These are phyloP conservation scores for Hypomecis punctinalis DNA, from an alignment of 2,888 invertebrate genomes.

Conservation along the genomic window DNA sequence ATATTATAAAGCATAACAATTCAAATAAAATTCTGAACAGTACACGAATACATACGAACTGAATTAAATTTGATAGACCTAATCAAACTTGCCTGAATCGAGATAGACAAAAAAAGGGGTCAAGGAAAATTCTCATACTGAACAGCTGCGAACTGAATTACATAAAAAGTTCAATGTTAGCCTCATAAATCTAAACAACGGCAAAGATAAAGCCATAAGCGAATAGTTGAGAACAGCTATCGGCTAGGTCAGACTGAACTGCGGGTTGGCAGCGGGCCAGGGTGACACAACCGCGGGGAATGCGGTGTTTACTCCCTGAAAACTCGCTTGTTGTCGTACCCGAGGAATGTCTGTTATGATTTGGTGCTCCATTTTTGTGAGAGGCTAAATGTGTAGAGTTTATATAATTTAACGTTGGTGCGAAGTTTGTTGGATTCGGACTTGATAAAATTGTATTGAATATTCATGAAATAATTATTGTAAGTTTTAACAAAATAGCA, in stretches of 20 bases:
- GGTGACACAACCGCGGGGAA: slow-evolving; percentile 75
- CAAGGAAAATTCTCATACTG: slow-evolving; percentile 18
- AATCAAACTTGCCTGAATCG: slow-evolving; percentile 1
- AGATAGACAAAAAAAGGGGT: slow-evolving; percentile 24
- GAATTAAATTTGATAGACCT: not conserved
- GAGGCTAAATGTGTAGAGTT: slow-evolving; percentile 18
- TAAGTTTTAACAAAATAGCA: too few species aligned
- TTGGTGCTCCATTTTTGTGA: slow-evolving; percentile 25
- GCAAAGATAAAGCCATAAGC: slow-evolving; percentile 42
- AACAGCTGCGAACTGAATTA: slow-evolving; percentile 27
- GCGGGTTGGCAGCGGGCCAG: slow-evolving; percentile 66
- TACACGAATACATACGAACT: not conserved
- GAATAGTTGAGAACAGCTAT: slow-evolving; percentile 41
- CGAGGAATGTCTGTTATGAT: slow-evolving; percentile 50
- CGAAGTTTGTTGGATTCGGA: not conserved
- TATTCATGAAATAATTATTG: too few species aligned
- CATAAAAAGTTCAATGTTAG: slow-evolving; percentile 33
- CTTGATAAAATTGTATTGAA: not conserved
- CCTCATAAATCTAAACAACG: slow-evolving; percentile 39
- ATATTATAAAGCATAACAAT: too few species aligned
- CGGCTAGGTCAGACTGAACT: slow-evolving; percentile 69
- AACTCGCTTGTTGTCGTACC: slow-evolving; percentile 64
- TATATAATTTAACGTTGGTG: slow-evolving; percentile 10
- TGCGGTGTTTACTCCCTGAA: slow-evolving; percentile 73
- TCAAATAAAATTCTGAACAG: not conserved